Evolutionary conservation across 1,140 invertebrate species (phyloP), one percentile per base, ranked within the genome.

Genomic region (Wiebesia pumilae): DNA sequence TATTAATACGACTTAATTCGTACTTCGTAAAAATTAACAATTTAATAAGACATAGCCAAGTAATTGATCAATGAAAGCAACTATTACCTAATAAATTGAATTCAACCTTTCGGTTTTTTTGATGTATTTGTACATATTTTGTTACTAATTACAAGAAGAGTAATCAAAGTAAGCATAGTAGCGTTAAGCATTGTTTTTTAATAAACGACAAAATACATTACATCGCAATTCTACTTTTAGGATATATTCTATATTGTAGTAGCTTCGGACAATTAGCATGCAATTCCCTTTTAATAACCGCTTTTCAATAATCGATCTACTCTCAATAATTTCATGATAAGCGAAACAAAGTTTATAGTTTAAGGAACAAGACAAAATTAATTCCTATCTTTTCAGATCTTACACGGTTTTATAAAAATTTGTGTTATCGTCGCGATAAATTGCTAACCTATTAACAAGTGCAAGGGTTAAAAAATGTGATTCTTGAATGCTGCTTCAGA

Each of bases 391-490:
- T 69, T 69, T 33, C 65, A 12, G 9, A 69, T 69, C n/a, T 69
- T 35, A 1, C 35, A 69, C 65, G 16, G 33, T 0, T 27, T 27
- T 75, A 77, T 27, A 77, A 77, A 77, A 77, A 77, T 47, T 12
- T 77, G 21, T 12, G 27, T 51, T 47, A 77, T 77, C 73, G 27
- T 3, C 3, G 27, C n/a, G 38, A 77, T 77, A 77, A 47, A 30
- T 19, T 47, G 14, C 12, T 14, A 47, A 77, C 24, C 51, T 3
- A 77, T 77, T 51, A 43, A 77, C 2, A 77, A 77, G 73, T 77
- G 73, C 73, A 77, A 47, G 73, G 73, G 73, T 77, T 43, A 51
- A 51, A 47, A 43, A 77, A 77, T n/a, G n/a, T n/a, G n/a, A 47
- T 77, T 77, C n/a, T 21, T 16, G 2, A 77, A 30, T 21, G 35